Base-by-base conservation (phyloP, 2,888 invertebrate genomes). In the Ecliptopera silaceata region DNA sequence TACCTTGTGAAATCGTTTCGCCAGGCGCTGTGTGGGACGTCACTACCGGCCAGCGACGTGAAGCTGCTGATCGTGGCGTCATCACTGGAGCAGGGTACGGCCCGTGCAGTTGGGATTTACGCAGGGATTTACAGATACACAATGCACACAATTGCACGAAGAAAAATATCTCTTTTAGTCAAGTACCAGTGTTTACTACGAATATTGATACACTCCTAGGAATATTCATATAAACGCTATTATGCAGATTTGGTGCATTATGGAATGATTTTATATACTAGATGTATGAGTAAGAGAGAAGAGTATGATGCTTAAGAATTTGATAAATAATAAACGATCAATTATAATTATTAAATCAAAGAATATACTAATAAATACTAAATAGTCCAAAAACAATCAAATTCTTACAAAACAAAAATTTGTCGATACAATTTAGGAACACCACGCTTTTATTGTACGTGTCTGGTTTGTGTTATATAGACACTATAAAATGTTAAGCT, bases 21-120 rank as follows among this genome's bases (percentile, higher is more conserved):
- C 90, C 90, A 90, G 62, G 89, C 88, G 71, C 86, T 87, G 79
- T 77, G 83, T 54, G 74, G 80, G 67, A 80, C 75, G 64, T 84
- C 84, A 71, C 84, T 84, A 80, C 73, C 82, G 44, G 77, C 84
- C 75, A 86, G 70, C 56, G 89, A 86, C 15, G 88, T 82, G 79
- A 83, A 82, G 81, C 86, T 86, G 85, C 84, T 87, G 71, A 83
- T 85, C 65, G 86, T 87, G 70, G 77, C 76, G 80, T 89, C 89
- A 72, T 90, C 90, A 73, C 90, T 90, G 90, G 70, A 80, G 80
- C 82, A 77, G 77, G 79, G 77, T 70, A 75, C 77, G 77, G 77
- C 81, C 79, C 83, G 84, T 83, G 85, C 82, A 75, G 70, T 77
- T 73, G 77, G 81, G 82, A 73, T 74, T 79, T 81, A 84, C 71